These are phyloP conservation scores for Abramis brama DNA, from an alignment of 2,113 vertebrate genomes.

Conservation along the genomic window DNA sequence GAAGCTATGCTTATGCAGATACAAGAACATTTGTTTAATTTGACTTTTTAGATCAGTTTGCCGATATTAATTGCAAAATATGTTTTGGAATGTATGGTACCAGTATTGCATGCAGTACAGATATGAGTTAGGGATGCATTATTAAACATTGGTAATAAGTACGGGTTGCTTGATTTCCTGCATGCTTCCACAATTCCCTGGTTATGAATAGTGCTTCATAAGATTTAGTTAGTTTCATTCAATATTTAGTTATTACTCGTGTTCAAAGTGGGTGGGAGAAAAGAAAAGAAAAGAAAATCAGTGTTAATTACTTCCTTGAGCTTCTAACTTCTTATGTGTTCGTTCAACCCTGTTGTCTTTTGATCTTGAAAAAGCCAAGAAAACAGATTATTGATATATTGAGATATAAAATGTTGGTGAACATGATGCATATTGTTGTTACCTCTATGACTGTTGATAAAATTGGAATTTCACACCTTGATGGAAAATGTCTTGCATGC, in stretches of 20 bases:
- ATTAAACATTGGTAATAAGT: not conserved
- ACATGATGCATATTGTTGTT: not conserved
- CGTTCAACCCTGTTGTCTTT: not conserved
- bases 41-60: not conserved
- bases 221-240: not conserved
- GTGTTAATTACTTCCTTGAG: not conserved
- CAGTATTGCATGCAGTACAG: constrained; percentile 24
- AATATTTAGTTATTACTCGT: constrained; percentile 31
- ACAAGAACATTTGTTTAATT: not conserved
- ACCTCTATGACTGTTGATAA: not conserved
- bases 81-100: constrained; percentile 2
- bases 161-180: not conserved
- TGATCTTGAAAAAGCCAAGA: not conserved
- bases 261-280: constrained; percentile 14
- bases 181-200: not conserved
- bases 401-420: not conserved
- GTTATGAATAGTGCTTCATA: not conserved
- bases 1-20: too few relatives aligned
- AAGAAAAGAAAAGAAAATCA: constrained; percentile 6
- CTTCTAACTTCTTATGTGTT: not conserved
- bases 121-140: not conserved
- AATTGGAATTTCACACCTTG: not conserved
- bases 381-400: not conserved
- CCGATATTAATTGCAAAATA: not conserved
- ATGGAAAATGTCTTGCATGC: constrained; percentile 15